Evolutionary conservation across 2,113 vertebrate genomes (phyloP).

Genomic region (Spermophilus dauricus): DNA sequence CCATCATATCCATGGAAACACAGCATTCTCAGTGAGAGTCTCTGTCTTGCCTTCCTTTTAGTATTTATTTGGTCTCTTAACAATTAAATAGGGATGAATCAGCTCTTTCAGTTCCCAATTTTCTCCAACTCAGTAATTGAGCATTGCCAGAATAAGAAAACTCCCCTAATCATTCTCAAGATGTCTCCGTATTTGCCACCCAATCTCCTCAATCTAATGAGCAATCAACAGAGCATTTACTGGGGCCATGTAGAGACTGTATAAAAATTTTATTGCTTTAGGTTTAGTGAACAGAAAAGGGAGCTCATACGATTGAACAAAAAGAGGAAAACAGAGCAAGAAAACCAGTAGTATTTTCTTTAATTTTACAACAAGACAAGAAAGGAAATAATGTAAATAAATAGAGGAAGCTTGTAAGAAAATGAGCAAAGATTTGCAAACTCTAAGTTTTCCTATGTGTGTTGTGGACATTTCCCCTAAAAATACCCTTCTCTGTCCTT

Average conservation of each 20-base stretch:
- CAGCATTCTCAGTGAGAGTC: not conserved
- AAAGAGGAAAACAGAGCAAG: not conserved
- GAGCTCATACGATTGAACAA: not conserved
- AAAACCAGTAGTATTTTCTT: not conserved
- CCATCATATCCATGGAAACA: not conserved
- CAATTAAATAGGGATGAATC: slow-evolving; percentile 44
- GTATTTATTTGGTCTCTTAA: slow-evolving; percentile 48
- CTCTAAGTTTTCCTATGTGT: not conserved
- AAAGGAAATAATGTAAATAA: not conserved
- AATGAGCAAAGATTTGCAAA: not conserved
- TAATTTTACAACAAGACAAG: not conserved
- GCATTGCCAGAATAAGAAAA: slow-evolving; percentile 14
- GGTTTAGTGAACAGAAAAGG: slow-evolving; percentile 2
- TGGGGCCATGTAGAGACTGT: not conserved
- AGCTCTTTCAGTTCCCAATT: not conserved
- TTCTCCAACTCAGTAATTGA: slow-evolving; percentile 32
- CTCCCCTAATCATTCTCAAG: slow-evolving; percentile 28
- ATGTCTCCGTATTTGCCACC: not conserved
- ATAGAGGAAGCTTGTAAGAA: not conserved
- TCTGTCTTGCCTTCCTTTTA: not conserved
- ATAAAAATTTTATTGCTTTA: not conserved
- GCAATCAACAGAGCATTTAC: not conserved
- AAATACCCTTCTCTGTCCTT: slow-evolving; percentile 26
- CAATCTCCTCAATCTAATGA: slow-evolving; percentile 12
- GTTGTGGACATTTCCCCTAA: not conserved